Percentiles rank a stretch among this genome's conserved stretches.
Conservation (phyloP, 2,888 invertebrate genomes). For the Hipparchia sbordonii region DNA sequence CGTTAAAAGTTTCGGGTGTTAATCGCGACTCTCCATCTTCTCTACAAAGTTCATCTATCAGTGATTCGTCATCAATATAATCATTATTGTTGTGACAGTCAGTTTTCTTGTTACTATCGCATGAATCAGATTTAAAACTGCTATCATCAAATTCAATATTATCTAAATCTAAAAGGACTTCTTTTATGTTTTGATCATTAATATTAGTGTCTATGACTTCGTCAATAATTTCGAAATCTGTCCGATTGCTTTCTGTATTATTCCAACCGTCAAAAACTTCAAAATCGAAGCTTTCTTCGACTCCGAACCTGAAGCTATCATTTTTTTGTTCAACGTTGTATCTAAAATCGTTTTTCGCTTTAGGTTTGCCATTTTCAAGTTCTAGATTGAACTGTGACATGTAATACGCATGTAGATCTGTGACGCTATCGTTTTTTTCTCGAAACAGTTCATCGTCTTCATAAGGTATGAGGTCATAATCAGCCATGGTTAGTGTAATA, state of each 20-base stretch:
- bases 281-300: conserved; percentile 75
- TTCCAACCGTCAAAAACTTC: conserved; percentile 69
- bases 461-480: conserved; percentile 72
- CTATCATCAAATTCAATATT: conserved; percentile 71
- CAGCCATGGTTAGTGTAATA: conserved; percentile 62
- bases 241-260: conserved; percentile 45
- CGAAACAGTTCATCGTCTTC: conserved; percentile 69
- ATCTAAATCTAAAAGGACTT: conserved; percentile 72
- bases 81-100: conserved; percentile 62
- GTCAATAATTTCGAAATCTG: conserved; percentile 68
- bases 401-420: conserved; percentile 77
- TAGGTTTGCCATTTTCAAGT: conserved; percentile 69
- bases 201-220: conserved; percentile 70
- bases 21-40: conserved; percentile 70
- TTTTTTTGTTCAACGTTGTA: conserved; percentile 50
- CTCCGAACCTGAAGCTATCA: conserved; percentile 68
- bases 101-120: conserved; percentile 46
- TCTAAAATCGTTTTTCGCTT: conserved; percentile 48
- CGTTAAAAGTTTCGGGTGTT: conserved; percentile 66
- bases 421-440: conserved; percentile 64
- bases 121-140: conserved; percentile 55
- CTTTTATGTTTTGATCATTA: conserved; percentile 74
- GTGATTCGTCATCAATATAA: conserved; percentile 75
- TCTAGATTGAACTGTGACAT: conserved; percentile 79
- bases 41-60: conserved; percentile 75